Percentiles rank a stretch among this genome's conserved stretches.
phyloP scores from a whole-genome alignment of 2,797 vertebrate genomes.

The Phaenicophaeus curvirostris region DNA sequence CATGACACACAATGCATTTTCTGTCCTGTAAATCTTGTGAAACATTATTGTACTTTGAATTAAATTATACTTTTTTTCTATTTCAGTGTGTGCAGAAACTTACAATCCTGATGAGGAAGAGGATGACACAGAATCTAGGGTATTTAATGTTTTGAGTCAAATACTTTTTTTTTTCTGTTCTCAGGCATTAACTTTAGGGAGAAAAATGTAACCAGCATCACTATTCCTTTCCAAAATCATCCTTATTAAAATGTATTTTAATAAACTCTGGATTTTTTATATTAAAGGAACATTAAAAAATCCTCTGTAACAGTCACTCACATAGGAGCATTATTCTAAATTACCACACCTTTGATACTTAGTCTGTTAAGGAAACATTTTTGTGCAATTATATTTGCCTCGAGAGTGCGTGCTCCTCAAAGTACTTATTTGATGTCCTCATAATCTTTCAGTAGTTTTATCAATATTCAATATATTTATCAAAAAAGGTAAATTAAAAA shows the following conservation, averaged over 20 bases:
- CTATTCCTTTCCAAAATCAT: not conserved
- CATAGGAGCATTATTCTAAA: not conserved
- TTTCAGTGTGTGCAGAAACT: slow-evolving; percentile 94
- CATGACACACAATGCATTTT: not conserved
- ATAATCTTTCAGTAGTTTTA: not conserved
- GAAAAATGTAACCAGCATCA: not conserved
- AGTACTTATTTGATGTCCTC: not conserved
- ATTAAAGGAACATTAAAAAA: not conserved
- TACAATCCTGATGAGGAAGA: slow-evolving; percentile 99
- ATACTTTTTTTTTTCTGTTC: not conserved
- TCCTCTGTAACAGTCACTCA: not conserved
- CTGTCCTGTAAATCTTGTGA: not conserved
- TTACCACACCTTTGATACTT: not conserved
- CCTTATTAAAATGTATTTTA: not conserved
- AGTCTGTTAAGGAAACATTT: not conserved
- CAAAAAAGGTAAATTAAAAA: not conserved
- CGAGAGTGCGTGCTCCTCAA: not conserved
- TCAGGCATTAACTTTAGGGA: not conserved
- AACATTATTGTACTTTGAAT: slow-evolving; percentile 1
- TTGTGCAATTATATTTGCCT: not conserved
- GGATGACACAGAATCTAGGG: slow-evolving; percentile 92
- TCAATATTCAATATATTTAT: not conserved
- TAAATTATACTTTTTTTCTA: slow-evolving; percentile 27
- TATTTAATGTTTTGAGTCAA: slow-evolving; percentile 72
- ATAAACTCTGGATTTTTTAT: not conserved